Evolutionary conservation across 2,888 invertebrate species (phyloP).

Genomic region (Harpalus rufipes): DNA sequence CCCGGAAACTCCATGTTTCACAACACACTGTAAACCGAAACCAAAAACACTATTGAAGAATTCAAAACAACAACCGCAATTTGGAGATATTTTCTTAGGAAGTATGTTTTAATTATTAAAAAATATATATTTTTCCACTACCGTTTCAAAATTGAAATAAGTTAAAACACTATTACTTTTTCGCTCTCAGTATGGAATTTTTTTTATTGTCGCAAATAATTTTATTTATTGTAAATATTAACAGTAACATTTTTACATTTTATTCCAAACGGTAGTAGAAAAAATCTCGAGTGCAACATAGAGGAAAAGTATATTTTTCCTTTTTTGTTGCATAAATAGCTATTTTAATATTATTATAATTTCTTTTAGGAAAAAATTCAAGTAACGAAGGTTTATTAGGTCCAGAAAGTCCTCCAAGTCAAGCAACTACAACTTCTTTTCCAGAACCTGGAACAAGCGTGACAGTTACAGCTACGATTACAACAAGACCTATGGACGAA

Average conservation of each 20-base stretch:
- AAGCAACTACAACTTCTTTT: conserved; percentile 78
- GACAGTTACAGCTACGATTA: conserved; percentile 76
- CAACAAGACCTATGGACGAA: conserved; percentile 78
- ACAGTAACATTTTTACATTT: too few species aligned
- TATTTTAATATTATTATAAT: neutral
- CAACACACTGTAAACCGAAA: conserved; percentile 95
- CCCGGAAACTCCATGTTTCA: conserved; percentile 96
- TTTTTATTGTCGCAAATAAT: too few species aligned
- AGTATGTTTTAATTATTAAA: conserved; percentile 78
- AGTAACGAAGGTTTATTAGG: conserved; percentile 74
- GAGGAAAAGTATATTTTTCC: too few species aligned
- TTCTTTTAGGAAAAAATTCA: conserved; percentile 72
- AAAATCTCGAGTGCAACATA: too few species aligned
- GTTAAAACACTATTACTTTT: too few species aligned
- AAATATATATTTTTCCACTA: neutral
- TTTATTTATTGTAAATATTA: too few species aligned
- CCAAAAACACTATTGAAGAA: conserved; percentile 82
- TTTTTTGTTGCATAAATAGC: too few species aligned
- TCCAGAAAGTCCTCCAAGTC: conserved; percentile 83
- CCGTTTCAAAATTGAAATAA: too few species aligned
- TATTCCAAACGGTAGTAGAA: too few species aligned
- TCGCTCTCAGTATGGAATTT: too few species aligned
- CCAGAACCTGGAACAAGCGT: conserved; percentile 76
- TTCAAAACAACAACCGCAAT: conserved; percentile 76
- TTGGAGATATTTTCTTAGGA: conserved; percentile 88